Base-by-base conservation (phyloP, 1,140 invertebrate species). In the Macrotrachela quadricornifera region DNA sequence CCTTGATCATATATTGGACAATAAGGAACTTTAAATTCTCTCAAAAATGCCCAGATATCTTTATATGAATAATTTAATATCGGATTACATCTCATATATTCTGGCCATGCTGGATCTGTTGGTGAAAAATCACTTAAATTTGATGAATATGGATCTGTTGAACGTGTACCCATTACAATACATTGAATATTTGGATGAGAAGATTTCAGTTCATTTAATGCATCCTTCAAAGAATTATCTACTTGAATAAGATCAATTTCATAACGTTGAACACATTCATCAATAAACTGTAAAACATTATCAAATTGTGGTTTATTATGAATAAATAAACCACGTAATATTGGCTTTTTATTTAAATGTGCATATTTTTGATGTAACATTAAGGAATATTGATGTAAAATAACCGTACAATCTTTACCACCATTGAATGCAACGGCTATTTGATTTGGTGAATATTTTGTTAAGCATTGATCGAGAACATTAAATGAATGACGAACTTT, bases 11-110 rank as follows among this genome's bases (percentile, higher is more conserved):
- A 94, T 0, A 95, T 72, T 16, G 71, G 72, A 65, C 88, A 94
- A 63, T 91, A 94, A 44, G 85, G 80, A 46, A 94, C 75, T 56
- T 78, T 71, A 44, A 82, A 72, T 15, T 75, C 64, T 12, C 81
- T 65, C 10, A 94, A 72, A 62, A 88, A 92, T 52, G 75, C 74
- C 88, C 90, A 95, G 48, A 95, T 77, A 60, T 90, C 78, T 12
- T 74, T 74, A 64, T 91, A 94, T 10, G 73, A 76, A 87, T 87
- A 95, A 59, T 90, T 76, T 9, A 94, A 71, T 21, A 95, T 70
- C 0, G 88, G 86, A 67, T 77, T 84, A 10, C 92, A 77, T 21
- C 88, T 72, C 74, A 90, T 80, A 51, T 90, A 71, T 62, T 78
- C 71, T 6, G 88, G 86, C 88, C 88, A 95, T 46, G 73, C 78